phyloP scores from a whole-genome alignment of 37 sponge, comb jelly and placozoan genomes.

The Bolinopsis microptera region DNA sequence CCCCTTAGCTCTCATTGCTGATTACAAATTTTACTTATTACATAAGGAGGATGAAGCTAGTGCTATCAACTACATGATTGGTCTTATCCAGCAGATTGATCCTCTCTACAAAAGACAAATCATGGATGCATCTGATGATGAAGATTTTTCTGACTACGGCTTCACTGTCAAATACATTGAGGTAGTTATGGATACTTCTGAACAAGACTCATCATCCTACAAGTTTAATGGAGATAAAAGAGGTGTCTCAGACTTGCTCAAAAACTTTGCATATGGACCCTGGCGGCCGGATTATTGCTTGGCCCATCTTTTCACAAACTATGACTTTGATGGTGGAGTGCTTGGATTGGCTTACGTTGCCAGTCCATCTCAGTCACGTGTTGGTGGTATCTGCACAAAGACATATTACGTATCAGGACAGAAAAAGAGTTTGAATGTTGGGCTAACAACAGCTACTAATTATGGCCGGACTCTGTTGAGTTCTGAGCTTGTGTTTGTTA shows the following conservation, averaged over 20 bases:
- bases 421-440: conserved; percentile 16
- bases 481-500: conserved; percentile 46
- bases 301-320: conserved; percentile 76
- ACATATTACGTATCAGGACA: not conserved
- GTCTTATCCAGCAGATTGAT: conserved; percentile 10
- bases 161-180: conserved; percentile 32
- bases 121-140: not conserved
- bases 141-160: conserved; percentile 2
- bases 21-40: conserved; percentile 70
- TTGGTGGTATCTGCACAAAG: conserved; percentile 77
- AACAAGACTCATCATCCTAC: not conserved
- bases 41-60: conserved; percentile 13
- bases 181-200: not conserved
- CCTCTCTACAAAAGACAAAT: not conserved
- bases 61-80: conserved; percentile 62
- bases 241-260: conserved; percentile 67
- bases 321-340: conserved; percentile 68
- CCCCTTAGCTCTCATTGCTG: conserved; percentile 71
- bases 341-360: conserved; percentile 79
- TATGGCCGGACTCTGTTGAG: conserved; percentile 38
- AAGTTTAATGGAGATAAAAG: not conserved
- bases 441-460: conserved; percentile 11
- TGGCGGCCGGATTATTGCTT: conserved; percentile 71
- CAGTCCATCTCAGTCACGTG: conserved; percentile 63
- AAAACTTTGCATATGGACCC: conserved; percentile 46